A percentile compares a stretch with the other conserved stretches of the same genome.
Evolutionary conservation across 1,140 invertebrate genomes (phyloP).

Genomic region (Scaptodrosophila lebanonensis): DNA sequence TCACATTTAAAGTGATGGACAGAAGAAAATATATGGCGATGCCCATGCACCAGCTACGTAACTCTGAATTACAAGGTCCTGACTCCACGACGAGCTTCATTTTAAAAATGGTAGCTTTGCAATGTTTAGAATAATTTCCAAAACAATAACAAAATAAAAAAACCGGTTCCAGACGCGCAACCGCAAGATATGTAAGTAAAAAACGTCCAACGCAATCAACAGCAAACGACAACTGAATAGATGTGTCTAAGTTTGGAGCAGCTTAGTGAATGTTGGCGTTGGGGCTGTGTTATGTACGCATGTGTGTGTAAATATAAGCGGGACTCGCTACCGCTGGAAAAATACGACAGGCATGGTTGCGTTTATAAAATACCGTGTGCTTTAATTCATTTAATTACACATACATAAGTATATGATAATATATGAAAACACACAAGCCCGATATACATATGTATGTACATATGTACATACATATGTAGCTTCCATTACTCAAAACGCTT

Average conservation of each 20-base stretch:
- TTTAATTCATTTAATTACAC: too few relatives aligned
- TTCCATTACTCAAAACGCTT: too few relatives aligned
- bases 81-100: conserved; percentile 46
- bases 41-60: conserved; percentile 52
- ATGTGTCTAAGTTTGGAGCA: background rate
- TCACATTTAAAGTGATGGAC: conserved; percentile 13
- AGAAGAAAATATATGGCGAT: conserved; percentile 47
- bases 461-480: too few relatives aligned
- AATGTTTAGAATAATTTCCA: background rate
- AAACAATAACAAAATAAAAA: background rate
- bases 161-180: conserved; percentile 17
- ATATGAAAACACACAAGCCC: too few relatives aligned
- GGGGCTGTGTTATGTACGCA: background rate
- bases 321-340: too few relatives aligned
- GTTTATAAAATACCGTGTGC: too few relatives aligned
- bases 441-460: too few relatives aligned
- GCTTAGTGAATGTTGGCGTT: background rate
- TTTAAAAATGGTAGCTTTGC: conserved; percentile 39
- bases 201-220: conserved; percentile 8
- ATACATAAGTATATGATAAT: too few relatives aligned
- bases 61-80: conserved; percentile 43
- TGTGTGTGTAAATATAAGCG: background rate
- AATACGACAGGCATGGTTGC: too few relatives aligned
- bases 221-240: conserved; percentile 28
- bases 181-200: too few relatives aligned